These are phyloP conservation scores for Gnathonemus echidnorhynchus DNA, from an alignment of 2,113 vertebrate genomes.

Conservation along the genomic window DNA sequence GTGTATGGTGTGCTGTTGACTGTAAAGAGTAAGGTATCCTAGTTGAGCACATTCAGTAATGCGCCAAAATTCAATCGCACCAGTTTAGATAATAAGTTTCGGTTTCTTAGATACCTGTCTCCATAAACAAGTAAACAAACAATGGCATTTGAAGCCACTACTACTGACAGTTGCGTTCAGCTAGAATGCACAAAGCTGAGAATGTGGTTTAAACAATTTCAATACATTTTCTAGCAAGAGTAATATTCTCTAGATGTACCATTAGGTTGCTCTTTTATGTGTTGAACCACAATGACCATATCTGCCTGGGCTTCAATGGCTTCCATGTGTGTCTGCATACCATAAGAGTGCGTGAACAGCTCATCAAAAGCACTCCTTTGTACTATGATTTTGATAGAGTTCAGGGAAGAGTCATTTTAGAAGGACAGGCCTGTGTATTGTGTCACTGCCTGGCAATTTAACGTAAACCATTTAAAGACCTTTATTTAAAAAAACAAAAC, in stretches of 20 bases:
- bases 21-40: background rate
- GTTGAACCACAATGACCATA: slow-evolving; percentile 27
- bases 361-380: slow-evolving; percentile 30
- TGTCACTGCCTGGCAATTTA: slow-evolving; percentile 23
- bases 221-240: slow-evolving; percentile 23
- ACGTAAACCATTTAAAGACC: background rate
- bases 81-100: slow-evolving; percentile 5
- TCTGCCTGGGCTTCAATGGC: slow-evolving; percentile 28
- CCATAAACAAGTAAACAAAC: slow-evolving; percentile 14
- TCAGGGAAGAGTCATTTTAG: slow-evolving; percentile 22
- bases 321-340: slow-evolving; percentile 41
- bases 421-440: slow-evolving; percentile 23
- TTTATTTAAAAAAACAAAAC: background rate
- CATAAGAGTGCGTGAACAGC: slow-evolving; percentile 31
- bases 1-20: background rate
- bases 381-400: slow-evolving; percentile 28
- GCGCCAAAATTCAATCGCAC: background rate
- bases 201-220: slow-evolving; percentile 15
- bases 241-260: slow-evolving; percentile 20
- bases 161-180: background rate
- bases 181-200: background rate
- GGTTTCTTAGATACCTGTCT: slow-evolving; percentile 28
- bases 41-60: slow-evolving; percentile 15
- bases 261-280: slow-evolving; percentile 33
- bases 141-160: slow-evolving; percentile 9